Conservation (phyloP, 2,113 vertebrate genomes). For the Sula dactylatra region DNA sequence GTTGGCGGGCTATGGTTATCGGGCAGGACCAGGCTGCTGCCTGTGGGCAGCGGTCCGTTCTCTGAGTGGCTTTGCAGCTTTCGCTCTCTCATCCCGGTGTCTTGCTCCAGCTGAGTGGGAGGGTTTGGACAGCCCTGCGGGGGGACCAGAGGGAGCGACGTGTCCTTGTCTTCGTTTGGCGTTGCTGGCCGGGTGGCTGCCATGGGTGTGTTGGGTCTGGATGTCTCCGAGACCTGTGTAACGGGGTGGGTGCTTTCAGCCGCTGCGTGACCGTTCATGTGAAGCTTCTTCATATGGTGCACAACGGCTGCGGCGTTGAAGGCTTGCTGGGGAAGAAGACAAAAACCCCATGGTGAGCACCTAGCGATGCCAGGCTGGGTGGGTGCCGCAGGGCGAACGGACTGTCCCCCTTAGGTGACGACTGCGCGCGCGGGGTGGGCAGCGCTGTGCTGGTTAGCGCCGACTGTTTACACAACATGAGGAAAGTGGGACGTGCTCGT, state of each 20-base stretch:
- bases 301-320: conserved; percentile 83
- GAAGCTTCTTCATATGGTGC: conserved; percentile 89
- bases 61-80: background rate
- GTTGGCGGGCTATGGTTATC: conserved; percentile 43
- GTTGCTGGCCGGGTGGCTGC: background rate
- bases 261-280: conserved; percentile 70
- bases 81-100: background rate
- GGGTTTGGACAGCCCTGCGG: background rate
- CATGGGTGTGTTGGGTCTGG: conserved; percentile 6
- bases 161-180: background rate
- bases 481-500: accelerated
- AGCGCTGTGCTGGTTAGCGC: accelerated
- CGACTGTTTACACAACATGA: accelerated
- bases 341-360: background rate
- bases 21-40: conserved; percentile 23
- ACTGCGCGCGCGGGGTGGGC: accelerated
- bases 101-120: background rate
- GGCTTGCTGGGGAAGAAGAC: conserved; percentile 79
- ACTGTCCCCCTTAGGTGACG: accelerated
- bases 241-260: background rate
- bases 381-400: background rate
- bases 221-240: conserved; percentile 26
- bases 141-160: background rate
- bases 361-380: background rate
- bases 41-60: background rate